Base-by-base conservation (phyloP, 2,888 invertebrate genomes). In the Aleiodes leptofemur region DNA sequence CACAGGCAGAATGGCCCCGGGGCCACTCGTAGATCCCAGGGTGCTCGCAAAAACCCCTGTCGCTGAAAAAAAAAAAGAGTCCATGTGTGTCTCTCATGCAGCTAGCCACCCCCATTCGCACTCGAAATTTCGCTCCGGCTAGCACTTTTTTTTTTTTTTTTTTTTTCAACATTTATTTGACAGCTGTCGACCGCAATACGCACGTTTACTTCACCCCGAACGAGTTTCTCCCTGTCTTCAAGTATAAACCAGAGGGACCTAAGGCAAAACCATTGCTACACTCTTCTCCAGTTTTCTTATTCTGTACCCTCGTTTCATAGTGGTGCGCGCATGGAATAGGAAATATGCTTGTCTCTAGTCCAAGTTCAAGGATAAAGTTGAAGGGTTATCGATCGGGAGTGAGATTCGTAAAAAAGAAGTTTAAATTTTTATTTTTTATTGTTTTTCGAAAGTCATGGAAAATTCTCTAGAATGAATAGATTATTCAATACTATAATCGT, bases 111-210 rank as follows among this genome's bases (percentile, higher is more conserved):
- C 64, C 64, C 11, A 48, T 48, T 83, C 79, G 86, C 87, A 88
- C 88, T 89, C 86, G 84, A 88, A 88, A 89, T 88, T 88, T 88
- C 85, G 87, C 89, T 88, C 84, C 34, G 85, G 84, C 85, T 86
- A 86, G 88, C 87, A 83, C 83, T 68, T 73, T 72, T 71, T 34
- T 31, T 31, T 31, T 31, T 68, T 73, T 72, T 71, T 31, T 31
- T 34, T 74, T 76, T 85, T 84, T 83, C 80, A 87, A 87, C 89
- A 86, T 89, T 89, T 87, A 88, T 89, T 89, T 87, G 89, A 88
- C 89, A 89, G 88, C 88, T 89, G 89, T 88, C 89, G 87, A 80
- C 85, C 86, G 85, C 89, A 88, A 82, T 75, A 75, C 78, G 83
- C 82, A 82, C 77, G 81, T 78, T 79, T 84, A 84, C 80, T 83